Conservation (phyloP, 2,113 vertebrate genomes). For the Sylvietta virens region DNA sequence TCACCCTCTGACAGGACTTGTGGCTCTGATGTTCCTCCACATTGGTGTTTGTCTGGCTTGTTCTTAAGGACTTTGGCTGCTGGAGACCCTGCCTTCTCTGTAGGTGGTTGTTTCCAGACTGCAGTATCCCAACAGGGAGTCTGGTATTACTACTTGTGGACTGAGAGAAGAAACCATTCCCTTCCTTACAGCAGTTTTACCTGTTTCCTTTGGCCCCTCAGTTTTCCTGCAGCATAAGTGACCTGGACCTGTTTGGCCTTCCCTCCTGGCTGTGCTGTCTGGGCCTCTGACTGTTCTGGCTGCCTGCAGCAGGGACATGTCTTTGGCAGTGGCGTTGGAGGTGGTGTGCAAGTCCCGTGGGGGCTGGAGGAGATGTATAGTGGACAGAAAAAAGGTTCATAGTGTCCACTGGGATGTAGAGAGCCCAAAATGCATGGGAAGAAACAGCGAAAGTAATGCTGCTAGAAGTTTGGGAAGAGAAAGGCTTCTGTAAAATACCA, state of each 20-base stretch:
- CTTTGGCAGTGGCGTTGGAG: not conserved
- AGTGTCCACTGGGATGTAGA: not conserved
- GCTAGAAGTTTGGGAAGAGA: not conserved
- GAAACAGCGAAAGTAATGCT: not conserved
- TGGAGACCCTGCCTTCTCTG: not conserved
- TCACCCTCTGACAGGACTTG: not conserved
- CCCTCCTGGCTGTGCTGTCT: not conserved
- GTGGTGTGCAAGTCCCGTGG: fast-evolving
- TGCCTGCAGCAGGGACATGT: not conserved
- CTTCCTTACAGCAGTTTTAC: not conserved
- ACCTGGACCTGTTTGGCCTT: not conserved
- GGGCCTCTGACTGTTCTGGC: not conserved
- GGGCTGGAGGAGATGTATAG: not conserved
- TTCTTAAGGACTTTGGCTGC: not conserved
- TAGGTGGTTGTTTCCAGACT: not conserved
- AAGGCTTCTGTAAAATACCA: not conserved
- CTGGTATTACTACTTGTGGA: not conserved
- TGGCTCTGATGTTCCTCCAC: not conserved
- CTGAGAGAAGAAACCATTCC: not conserved
- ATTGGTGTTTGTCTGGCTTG: not conserved
- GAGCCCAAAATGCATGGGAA: not conserved
- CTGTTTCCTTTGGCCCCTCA: not conserved
- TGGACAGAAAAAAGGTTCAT: not conserved
- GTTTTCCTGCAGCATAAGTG: not conserved
- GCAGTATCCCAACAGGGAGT: fast-evolving